Evolutionary conservation across 2,888 invertebrate genomes (phyloP), one percentile per base, ranked within the genome.

Genomic region (Meloe dianella): DNA sequence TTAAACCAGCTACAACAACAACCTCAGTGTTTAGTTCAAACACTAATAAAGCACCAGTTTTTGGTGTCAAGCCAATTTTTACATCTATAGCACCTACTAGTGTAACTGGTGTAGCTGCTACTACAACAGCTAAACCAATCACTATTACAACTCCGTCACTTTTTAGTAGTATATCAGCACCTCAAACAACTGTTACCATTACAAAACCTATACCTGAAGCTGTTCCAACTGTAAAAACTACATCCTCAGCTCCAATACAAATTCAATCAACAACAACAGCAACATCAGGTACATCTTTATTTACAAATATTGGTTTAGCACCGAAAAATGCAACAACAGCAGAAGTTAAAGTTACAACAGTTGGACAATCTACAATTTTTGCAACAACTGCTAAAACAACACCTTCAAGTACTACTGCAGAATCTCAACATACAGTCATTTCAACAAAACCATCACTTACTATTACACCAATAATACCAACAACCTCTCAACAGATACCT

Each of bases 101-200:
- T 58, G 54, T 54, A 63, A 14, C 61, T 47, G 3, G 57, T 41
- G 5, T 38, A 51, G 14, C 30, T 30, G n/a, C 41, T 24, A 69
- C 32, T 58, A 17, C 64, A 64, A 63, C 62, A 22, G 24, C 60
- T 10, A 56, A 22, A 57, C 27, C 57, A 47, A 51, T 59, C 57
- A 38, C 24, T 32, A 57, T 56, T 63, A 57, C 67, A n/a, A 61
- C 63, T 64, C 24, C 68, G 61, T 64, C 77, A 10, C 71, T 84
- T 64, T 84, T 84, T 64, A 80, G 81, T 22, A 78, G 80, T 20
- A 74, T 77, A 20, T 75, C 77, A 17, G 77, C 76, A 67, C 65
- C 78, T 17, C 30, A 68, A 41, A 68, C 63, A 17, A 59, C 68
- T 61, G 62, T 67, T 57, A 41, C 66, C 20, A 54, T 47, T 22